Base-by-base conservation (phyloP, 2,888 invertebrate genomes). In the Platypus cylindrus region DNA sequence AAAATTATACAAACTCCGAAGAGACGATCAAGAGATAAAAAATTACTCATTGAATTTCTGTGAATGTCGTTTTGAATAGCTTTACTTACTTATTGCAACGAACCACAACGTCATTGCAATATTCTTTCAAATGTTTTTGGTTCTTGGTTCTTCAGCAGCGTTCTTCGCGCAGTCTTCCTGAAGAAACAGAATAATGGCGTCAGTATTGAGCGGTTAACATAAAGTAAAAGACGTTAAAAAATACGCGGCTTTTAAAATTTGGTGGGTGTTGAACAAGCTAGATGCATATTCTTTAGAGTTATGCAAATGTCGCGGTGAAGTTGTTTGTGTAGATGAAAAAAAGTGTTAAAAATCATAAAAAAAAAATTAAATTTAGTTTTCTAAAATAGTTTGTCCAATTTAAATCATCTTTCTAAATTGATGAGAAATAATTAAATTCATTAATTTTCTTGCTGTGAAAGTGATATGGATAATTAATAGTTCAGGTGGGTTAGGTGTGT, bases 111-210 rank as follows among this genome's bases (percentile, higher is more conserved):
- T 22, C 17, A 30, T 24, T 38, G 22, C 34, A 23, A 28, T 34
- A 33, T 31, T 34, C 30, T 27, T 38, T n/a, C n/a, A n/a, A n/a
- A n/a, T n/a, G n/a, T n/a, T n/a, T n/a, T n/a, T 29, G 30, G 28
- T 38, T 35, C 38, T 30, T 34, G 30, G 31, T 38, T 7, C 20
- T 7, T 20, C 9, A 5, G 5, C 5, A 20, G 9, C 20, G 32
- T 23, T 34, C 38, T 38, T 38, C n/a, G n/a, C 40, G 36, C 35
- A 33, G 32, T 32, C 39, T 39, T 40, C 36, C 30, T 28, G 34
- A 30, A 34, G 30, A 29, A 36, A 26, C 36, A 22, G 31, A 30
- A 36, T 36, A 31, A 36, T 33, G 36, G 30, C 33, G 30, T 28
- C 36, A 36, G 40, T 36, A 30, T 30, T 32, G 33, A 24, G 27